phyloP scores from a whole-genome alignment of 2,113 vertebrate genomes.

The Sinocyclocheilus anshuiensis region DNA sequence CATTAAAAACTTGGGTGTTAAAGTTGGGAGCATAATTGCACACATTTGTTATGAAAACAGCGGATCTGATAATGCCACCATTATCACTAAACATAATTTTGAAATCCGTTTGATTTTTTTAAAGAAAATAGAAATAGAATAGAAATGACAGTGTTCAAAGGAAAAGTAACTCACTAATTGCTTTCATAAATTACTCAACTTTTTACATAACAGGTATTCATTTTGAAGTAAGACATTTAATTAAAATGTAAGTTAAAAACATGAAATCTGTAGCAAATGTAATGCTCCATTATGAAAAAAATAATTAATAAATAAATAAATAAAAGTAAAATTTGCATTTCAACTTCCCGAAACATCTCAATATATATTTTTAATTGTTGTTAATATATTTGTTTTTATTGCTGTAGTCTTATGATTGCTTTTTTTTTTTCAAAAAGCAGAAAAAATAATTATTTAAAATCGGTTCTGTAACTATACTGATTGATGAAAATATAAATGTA shows the following conservation, averaged over 20 bases:
- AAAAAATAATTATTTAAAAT: background rate
- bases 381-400: background rate
- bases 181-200: background rate
- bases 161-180: background rate
- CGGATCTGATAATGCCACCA: background rate
- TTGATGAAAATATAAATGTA: background rate
- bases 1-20: background rate
- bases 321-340: background rate
- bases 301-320: background rate
- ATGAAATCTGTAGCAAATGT: background rate
- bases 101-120: background rate
- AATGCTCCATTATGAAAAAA: background rate
- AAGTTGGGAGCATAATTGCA: background rate
- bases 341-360: background rate
- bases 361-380: background rate
- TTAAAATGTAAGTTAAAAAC: background rate
- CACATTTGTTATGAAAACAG: background rate
- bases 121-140: no score
- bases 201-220: background rate
- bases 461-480: background rate
- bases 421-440: background rate
- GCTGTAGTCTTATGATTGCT: background rate
- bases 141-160: background rate
- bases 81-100: constrained; percentile 46
- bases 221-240: background rate